Conservation (phyloP, 1,140 invertebrate species). For the Rhagoletis zephyria region DNA sequence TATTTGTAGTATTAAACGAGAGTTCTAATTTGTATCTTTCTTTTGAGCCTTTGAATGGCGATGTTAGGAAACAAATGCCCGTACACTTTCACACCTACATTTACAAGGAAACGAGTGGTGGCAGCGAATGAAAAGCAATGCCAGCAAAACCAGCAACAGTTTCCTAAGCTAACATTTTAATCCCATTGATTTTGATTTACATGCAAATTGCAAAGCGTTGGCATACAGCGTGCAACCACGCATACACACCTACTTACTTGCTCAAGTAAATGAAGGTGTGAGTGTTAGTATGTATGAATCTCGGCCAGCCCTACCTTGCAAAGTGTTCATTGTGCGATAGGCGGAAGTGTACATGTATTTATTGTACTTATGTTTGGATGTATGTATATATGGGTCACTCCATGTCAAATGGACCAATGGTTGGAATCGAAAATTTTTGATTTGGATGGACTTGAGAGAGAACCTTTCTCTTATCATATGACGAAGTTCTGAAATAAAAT, state of each 20-base stretch:
- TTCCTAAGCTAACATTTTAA: constrained; percentile 29
- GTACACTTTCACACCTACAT: background rate
- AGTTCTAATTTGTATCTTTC: constrained; percentile 10
- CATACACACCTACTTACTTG: background rate
- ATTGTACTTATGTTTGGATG: no score
- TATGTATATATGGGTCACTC: no score
- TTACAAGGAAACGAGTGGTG: background rate
- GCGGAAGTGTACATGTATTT: no score
- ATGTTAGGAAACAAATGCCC: background rate
- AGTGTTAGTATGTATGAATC: background rate
- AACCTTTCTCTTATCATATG: no score
- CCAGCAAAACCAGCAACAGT: constrained; percentile 4
- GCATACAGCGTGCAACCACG: background rate
- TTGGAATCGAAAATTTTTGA: no score
- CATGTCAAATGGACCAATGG: no score
- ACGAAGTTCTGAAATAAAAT: no score
- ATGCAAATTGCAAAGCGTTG: constrained; percentile 32
- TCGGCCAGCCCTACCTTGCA: background rate
- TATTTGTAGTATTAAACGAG: constrained; percentile 6
- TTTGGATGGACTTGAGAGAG: no score
- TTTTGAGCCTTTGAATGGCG: background rate
- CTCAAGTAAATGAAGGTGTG: background rate
- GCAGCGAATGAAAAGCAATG: background rate
- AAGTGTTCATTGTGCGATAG: background rate
- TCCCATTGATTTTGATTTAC: constrained; percentile 49